A percentile compares a stretch with the other conserved stretches of the same genome.
Conservation (phyloP, 2,113 vertebrate genomes). For the Xiphophorus couchianus region DNA sequence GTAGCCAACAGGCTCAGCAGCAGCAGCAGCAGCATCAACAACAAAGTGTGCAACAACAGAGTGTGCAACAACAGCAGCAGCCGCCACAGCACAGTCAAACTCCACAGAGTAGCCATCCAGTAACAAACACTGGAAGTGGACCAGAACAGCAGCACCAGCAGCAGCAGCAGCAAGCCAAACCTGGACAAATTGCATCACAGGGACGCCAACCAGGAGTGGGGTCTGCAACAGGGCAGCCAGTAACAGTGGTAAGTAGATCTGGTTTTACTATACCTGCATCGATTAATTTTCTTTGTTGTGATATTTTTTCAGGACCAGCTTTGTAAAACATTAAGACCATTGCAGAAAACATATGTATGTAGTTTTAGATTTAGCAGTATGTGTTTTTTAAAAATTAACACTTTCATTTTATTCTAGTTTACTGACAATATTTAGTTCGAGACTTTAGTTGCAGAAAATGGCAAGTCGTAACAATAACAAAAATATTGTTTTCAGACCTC, state of each 20-base stretch:
- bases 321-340: not conserved
- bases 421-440: not conserved
- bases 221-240: slow-evolving; percentile 65
- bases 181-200: slow-evolving; percentile 72
- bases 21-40: slow-evolving; percentile 64
- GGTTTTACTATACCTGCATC: not conserved
- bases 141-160: slow-evolving; percentile 61
- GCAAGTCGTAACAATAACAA: no score
- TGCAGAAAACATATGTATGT: not conserved
- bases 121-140: slow-evolving; percentile 51
- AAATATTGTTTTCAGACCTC: no score
- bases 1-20: slow-evolving; percentile 63
- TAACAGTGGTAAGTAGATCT: slow-evolving; percentile 80
- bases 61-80: slow-evolving; percentile 34
- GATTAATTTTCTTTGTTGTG: not conserved
- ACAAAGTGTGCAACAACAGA: slow-evolving; percentile 51
- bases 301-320: not conserved
- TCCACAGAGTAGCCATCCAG: slow-evolving; percentile 60
- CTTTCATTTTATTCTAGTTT: no score
- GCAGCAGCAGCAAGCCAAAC: slow-evolving; percentile 62
- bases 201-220: slow-evolving; percentile 70
- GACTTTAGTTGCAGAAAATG: no score
- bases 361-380: not conserved
- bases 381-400: not conserved
- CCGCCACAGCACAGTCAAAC: slow-evolving; percentile 59